A percentile compares a stretch with the other conserved stretches of the same genome.
Conservation (phyloP, 1,140 invertebrate genomes). For the Musca vetustissima region DNA sequence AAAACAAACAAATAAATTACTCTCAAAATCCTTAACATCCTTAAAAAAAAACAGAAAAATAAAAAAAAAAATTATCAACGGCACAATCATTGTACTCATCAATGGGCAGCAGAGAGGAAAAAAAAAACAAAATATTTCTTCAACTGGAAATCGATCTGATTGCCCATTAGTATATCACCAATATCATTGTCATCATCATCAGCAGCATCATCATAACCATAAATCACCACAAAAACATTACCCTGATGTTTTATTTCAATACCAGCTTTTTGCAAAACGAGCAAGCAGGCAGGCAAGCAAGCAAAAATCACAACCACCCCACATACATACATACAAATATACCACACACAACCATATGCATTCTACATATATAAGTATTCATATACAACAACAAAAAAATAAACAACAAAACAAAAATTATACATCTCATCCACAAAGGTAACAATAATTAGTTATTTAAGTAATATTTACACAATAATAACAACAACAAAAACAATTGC, state of each 20-base stretch:
- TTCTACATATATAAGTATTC: not conserved
- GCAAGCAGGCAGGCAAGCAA: not conserved
- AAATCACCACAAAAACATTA: too few species aligned
- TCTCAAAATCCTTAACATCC: not conserved
- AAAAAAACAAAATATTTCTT: not conserved
- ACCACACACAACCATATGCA: slow-evolving; percentile 8
- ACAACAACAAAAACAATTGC: not conserved
- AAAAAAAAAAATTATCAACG: not conserved
- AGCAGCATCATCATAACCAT: too few species aligned
- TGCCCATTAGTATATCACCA: too few species aligned
- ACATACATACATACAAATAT: not conserved
- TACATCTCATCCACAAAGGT: slow-evolving; percentile 31
- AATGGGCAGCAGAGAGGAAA: not conserved
- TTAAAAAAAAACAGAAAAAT: not conserved
- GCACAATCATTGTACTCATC: not conserved
- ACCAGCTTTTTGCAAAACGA: not conserved
- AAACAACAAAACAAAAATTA: not conserved
- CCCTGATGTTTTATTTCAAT: not conserved
- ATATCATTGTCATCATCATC: too few species aligned
- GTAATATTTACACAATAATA: slow-evolving; percentile 26
- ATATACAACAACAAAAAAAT: not conserved
- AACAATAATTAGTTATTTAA: slow-evolving; percentile 31
- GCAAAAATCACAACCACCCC: too few species aligned
- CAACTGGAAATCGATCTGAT: too few species aligned
- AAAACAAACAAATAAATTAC: not conserved